Percentiles rank a stretch among this genome's conserved stretches.
phyloP scores from a whole-genome alignment of 2,113 vertebrate genomes.

The Enhydra lutris region DNA sequence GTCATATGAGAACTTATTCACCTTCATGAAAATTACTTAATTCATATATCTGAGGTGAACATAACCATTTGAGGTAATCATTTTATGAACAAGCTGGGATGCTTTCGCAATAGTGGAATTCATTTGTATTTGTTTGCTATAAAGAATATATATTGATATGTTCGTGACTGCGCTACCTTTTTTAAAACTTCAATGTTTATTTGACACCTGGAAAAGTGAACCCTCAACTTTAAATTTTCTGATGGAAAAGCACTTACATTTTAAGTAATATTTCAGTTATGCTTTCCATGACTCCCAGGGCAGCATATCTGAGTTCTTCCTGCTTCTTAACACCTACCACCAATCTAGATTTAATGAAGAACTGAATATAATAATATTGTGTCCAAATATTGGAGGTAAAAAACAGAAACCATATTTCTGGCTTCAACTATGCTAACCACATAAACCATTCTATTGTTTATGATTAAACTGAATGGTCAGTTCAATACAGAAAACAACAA shows the following conservation, averaged over 20 bases:
- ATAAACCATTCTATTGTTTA: neutral
- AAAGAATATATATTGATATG: neutral
- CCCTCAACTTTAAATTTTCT: conserved; percentile 23
- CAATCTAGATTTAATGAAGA: neutral
- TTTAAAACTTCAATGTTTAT: neutral
- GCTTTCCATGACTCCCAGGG: neutral
- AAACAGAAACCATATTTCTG: neutral
- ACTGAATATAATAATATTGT: neutral
- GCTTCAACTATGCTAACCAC: neutral
- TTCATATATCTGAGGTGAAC: neutral
- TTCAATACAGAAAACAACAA: neutral
- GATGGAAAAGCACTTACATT: conserved; percentile 53
- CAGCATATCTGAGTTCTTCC: neutral
- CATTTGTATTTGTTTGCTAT: conserved; percentile 22
- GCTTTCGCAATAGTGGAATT: neutral
- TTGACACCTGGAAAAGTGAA: conserved; percentile 43
- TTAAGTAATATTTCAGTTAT: conserved; percentile 50
- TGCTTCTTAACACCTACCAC: neutral
- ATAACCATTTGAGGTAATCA: neutral
- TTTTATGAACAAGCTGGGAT: neutral
- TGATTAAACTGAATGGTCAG: neutral
- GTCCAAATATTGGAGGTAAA: neutral
- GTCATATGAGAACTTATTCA: neutral
- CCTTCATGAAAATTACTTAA: neutral
- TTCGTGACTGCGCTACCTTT: neutral